Evolutionary conservation across 2,888 invertebrate species (phyloP), one percentile per base, ranked within the genome.

Genomic region (Hyposoter didymator): DNA sequence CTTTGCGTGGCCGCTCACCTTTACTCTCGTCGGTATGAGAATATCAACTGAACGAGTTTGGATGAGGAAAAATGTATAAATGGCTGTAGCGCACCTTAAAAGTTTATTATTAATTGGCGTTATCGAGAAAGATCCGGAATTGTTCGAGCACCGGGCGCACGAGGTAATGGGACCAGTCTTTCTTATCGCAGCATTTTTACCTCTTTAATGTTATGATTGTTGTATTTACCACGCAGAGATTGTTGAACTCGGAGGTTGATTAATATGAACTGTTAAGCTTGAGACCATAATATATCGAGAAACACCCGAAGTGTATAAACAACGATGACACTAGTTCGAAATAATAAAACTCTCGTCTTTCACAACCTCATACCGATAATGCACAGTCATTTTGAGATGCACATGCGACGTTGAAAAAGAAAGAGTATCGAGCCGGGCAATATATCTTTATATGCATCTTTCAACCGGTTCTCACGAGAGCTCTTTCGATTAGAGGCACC

Each of bases 201-300:
- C 35, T 75, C 74, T 47, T 64, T 22, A 45, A 75, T 14, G 19
- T 75, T 45, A 64, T 75, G 62, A 64, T 78, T 78, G 7, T 79
- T 45, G 79, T 62, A 78, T 52, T 35, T 88, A 90, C 90, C 75
- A 22, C 39, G 70, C 64, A 84, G 89, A 89, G 88, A 89, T 88
- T 89, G 87, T 89, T 88, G 87, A 78, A 87, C 79, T 79, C 47
- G 14, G 45, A 59, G 22, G 47, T 62, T 88, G 89, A 89, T 91
- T 91, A 89, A 90, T 90, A 88, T 85, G 78, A 86, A 85, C 91
- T 90, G 89, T 91, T 91, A 90, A 86, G 74, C 43, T 5, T 43
- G 73, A 82, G 87, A 82, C 70, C 70, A 66, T 84, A 88, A 88
- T 85, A 86, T 84, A 89, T 85, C 81, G 80, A 49, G 19, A 55